Conservation (phyloP, 1,140 invertebrate species). For the Tyrophagus putrescentiae region DNA sequence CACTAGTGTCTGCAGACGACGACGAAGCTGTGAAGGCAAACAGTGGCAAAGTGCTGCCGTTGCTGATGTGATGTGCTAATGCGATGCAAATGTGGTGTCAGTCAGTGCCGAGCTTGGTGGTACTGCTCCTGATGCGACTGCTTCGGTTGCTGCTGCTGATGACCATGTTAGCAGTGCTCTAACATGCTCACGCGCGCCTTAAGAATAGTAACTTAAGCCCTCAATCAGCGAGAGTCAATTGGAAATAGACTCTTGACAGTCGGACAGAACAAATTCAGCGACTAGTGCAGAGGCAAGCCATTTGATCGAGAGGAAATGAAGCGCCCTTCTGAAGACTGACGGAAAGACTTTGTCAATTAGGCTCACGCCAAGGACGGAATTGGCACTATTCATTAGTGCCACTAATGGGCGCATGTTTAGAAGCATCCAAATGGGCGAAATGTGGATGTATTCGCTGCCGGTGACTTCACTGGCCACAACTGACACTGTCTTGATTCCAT, state of each 20-base stretch:
- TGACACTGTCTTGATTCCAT: no score
- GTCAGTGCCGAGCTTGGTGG: no score
- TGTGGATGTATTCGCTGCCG: no score
- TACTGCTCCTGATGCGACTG: no score
- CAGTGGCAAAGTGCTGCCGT: background rate
- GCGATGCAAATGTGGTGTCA: background rate
- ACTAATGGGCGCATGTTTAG: slow-evolving; percentile 11
- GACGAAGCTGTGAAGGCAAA: background rate
- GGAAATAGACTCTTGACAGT: slow-evolving; percentile 14
- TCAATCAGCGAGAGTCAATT: slow-evolving; percentile 8
- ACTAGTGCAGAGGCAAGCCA: background rate
- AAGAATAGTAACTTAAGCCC: slow-evolving; percentile 16
- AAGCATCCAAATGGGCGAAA: no score
- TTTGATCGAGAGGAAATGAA: slow-evolving; percentile 7
- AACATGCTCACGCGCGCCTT: background rate
- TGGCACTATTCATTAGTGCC: background rate
- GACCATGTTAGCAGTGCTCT: background rate
- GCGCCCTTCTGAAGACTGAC: background rate
- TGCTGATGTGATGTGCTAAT: slow-evolving; percentile 11
- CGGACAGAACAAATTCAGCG: background rate
- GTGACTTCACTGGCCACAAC: no score
- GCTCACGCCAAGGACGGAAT: background rate
- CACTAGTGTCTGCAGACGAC: no score
- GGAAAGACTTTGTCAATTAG: background rate
- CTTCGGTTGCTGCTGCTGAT: no score